A percentile compares a stretch with the other conserved stretches of the same genome.
These are phyloP conservation scores for Cyphomyrus plagiostoma DNA, from an alignment of 2,113 vertebrate genomes.

Conservation along the genomic window DNA sequence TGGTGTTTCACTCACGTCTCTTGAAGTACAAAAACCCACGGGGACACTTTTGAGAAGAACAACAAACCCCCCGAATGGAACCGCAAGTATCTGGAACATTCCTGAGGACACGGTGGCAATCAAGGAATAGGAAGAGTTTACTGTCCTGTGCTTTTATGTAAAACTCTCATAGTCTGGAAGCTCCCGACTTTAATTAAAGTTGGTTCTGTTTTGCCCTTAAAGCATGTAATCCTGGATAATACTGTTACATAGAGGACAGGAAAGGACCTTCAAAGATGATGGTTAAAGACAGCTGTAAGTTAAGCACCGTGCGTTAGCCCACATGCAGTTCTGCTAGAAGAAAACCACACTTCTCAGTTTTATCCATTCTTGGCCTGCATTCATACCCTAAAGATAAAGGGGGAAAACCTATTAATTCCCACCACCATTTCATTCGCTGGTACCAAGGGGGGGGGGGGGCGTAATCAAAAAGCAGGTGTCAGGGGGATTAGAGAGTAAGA, in stretches of 20 bases:
- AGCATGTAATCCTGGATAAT: conserved; percentile 4
- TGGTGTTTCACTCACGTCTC: not conserved
- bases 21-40: not conserved
- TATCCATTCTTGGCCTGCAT: conserved; percentile 6
- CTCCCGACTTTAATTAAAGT: not conserved
- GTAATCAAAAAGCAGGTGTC: conserved; percentile 61
- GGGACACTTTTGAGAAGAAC: not conserved
- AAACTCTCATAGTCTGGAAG: not conserved
- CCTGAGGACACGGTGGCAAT: not conserved
- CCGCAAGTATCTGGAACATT: not conserved
- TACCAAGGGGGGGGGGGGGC: conserved; percentile 12
- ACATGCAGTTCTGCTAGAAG: not conserved
- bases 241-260: not conserved
- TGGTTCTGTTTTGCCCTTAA: conserved; percentile 2
- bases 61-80: not conserved
- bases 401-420: conserved; percentile 19
- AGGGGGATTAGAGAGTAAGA: conserved; percentile 57
- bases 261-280: not conserved
- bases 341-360: not conserved
- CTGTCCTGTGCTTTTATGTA: not conserved
- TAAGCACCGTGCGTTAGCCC: not conserved
- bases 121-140: not conserved
- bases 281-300: not conserved
- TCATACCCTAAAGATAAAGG: not conserved
- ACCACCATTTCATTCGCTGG: conserved; percentile 3